These are phyloP conservation scores for Ommatoiulus sabulosus DNA, from an alignment of 2,888 invertebrate genomes.

Conservation along the genomic window DNA sequence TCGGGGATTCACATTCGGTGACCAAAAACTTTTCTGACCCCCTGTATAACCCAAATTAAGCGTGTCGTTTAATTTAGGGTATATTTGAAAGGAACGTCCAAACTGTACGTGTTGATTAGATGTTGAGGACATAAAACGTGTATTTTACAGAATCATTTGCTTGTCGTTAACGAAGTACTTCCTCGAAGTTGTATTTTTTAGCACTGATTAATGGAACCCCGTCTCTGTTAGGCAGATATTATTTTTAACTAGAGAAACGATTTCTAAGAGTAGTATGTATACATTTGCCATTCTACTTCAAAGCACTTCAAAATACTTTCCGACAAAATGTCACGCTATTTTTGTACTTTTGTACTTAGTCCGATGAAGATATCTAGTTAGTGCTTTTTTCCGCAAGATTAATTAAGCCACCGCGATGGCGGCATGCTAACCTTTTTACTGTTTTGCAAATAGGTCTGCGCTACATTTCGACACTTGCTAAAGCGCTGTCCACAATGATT, in stretches of 20 bases:
- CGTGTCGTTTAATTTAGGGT: too few relatives aligned
- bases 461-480: not conserved
- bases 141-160: too few relatives aligned
- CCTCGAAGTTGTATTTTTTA: too few relatives aligned
- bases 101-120: too few relatives aligned
- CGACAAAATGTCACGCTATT: not conserved
- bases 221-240: not conserved
- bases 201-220: too few relatives aligned
- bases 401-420: not conserved
- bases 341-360: not conserved
- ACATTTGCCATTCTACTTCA: too few relatives aligned
- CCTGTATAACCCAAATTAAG: too few relatives aligned
- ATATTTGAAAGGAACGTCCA: too few relatives aligned
- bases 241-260: not conserved
- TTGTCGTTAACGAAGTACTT: too few relatives aligned
- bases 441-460: conserved; percentile 22
- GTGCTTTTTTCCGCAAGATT: not conserved
- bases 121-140: too few relatives aligned
- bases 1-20: too few relatives aligned
- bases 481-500: not conserved
- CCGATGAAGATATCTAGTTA: not conserved
- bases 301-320: not conserved
- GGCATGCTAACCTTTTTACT: not conserved
- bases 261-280: not conserved
- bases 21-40: too few relatives aligned